Evolutionary conservation across 2,797 vertebrate genomes (phyloP), one percentile per base, ranked within the genome.

Genomic region (Sebastes glaucus): DNA sequence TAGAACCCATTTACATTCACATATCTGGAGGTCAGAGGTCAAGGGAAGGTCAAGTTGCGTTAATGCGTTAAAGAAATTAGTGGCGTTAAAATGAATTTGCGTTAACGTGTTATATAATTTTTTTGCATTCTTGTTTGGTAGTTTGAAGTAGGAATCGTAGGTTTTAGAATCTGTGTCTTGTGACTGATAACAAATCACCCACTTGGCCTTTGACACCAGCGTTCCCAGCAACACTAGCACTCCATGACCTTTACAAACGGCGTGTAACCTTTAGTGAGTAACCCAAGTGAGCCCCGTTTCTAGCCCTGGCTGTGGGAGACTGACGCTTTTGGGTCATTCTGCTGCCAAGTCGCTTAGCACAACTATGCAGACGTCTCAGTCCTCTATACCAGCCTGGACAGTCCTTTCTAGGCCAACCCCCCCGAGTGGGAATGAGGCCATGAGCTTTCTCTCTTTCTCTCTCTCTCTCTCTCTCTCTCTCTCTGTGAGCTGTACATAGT

Each of bases 331-430:
- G 70, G 84, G 88, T 84, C 62, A 80, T 82, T 86, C 55, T 52
- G 84, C 82, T 90, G 88, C 90, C 87, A 92, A 87, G 83, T 91
- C 80, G 62, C 84, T 69, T 4, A 81, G 78, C 84, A 75, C 23
- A 89, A 78, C 74, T 91, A 93, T 88, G 87, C 88, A 89, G 86
- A 91, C 77, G 66, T 71, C 78, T 87, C 83, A 62, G 35, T 86
- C 49, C 81, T 87, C 88, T 87, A 90, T 84, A 92, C 87, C 87
- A 90, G 81, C 57, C 83, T 60, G 82, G 80, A 82, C 74, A 28
- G 71, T 63, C 84, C 69, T 80, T 82, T 84, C 53, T 81, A 67
- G 53, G 80, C 83, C 76, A 88, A 62, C 35, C 35, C 35, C 35
- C 78, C 61, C 59, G 11, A 69, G 65, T 63, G 78, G 87, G 87